These are phyloP conservation scores for Plemyria rubiginata DNA, from an alignment of 2,888 invertebrate genomes.

Conservation along the genomic window DNA sequence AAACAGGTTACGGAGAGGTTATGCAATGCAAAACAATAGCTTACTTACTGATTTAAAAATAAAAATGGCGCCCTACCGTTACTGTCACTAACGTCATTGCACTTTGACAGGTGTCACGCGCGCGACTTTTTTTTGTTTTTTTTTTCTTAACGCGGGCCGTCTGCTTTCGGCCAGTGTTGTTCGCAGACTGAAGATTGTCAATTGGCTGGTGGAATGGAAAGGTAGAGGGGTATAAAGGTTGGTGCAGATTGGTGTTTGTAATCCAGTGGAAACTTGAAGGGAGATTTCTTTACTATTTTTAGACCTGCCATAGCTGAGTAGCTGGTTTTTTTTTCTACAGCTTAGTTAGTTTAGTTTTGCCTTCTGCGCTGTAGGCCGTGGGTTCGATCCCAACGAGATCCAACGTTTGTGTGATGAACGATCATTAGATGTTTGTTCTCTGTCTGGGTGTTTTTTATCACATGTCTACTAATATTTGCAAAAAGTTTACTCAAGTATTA, in stretches of 20 bases:
- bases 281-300: too few species aligned
- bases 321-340: too few species aligned
- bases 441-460: too few species aligned
- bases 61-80: slow-evolving; percentile 33
- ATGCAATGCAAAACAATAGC: slow-evolving; percentile 28
- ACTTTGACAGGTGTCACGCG: slow-evolving; percentile 41
- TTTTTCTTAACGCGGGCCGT: slow-evolving; percentile 23
- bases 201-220: slow-evolving; percentile 21
- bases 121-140: slow-evolving; percentile 27
- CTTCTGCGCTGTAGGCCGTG: too few species aligned
- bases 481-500: too few species aligned
- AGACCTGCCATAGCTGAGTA: too few species aligned
- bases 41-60: slow-evolving; percentile 18
- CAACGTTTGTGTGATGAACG: too few species aligned
- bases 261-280: not conserved
- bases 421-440: too few species aligned
- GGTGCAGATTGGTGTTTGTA: slow-evolving; percentile 22
- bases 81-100: slow-evolving; percentile 38
- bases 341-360: too few species aligned
- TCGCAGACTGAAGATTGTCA: slow-evolving; percentile 30
- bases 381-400: too few species aligned
- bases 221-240: slow-evolving; percentile 28
- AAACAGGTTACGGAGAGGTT: slow-evolving; percentile 40
- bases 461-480: too few species aligned
- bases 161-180: slow-evolving; percentile 15